Evolutionary conservation across 2,113 vertebrate species (phyloP).

Genomic region (Verasper variegatus): DNA sequence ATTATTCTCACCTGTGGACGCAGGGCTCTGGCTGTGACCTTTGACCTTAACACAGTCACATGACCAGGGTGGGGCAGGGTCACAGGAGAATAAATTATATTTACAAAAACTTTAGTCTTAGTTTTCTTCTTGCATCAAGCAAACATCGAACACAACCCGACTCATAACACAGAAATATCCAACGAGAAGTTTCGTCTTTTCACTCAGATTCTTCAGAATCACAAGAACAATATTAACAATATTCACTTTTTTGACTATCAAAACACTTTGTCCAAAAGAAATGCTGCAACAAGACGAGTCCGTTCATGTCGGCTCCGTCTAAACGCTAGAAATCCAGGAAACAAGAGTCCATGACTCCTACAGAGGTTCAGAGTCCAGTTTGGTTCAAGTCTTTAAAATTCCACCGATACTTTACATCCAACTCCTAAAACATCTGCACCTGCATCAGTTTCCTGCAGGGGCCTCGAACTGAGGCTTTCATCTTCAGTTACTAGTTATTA

Average conservation of each 20-base stretch:
- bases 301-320: neutral
- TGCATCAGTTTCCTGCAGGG: too few relatives aligned
- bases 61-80: slow-evolving; percentile 43
- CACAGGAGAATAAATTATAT: slow-evolving; percentile 83
- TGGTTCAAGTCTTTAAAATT: neutral
- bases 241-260: slow-evolving; percentile 64
- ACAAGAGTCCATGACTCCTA: neutral
- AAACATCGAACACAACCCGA: slow-evolving; percentile 77
- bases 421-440: too few relatives aligned
- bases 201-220: slow-evolving; percentile 45
- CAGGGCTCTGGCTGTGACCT: slow-evolving; percentile 35
- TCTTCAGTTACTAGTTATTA: neutral
- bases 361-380: neutral
- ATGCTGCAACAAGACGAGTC: slow-evolving; percentile 23
- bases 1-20: neutral
- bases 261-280: slow-evolving; percentile 71
- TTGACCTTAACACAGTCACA: slow-evolving; percentile 65
- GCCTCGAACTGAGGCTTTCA: neutral
- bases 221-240: slow-evolving; percentile 47
- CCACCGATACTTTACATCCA: neutral
- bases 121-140: slow-evolving; percentile 69
- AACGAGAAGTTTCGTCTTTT: slow-evolving; percentile 42
- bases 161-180: slow-evolving; percentile 66
- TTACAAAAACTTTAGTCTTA: slow-evolving; percentile 78
- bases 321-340: neutral